Evolutionary conservation across 2,888 invertebrate species (phyloP).

Genomic region (Liodrosophila aerea): DNA sequence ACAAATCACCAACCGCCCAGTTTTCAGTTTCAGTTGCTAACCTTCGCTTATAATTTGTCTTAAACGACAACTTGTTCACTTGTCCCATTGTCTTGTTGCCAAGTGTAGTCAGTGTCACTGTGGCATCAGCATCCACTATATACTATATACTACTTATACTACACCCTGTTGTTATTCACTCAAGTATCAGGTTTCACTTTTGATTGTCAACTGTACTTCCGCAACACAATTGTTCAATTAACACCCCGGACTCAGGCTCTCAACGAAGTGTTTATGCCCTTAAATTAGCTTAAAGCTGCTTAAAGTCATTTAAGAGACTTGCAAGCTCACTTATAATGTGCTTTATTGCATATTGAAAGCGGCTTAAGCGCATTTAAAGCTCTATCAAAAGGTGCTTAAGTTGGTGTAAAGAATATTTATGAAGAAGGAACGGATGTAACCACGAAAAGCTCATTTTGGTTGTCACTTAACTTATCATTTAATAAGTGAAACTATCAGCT

Average conservation of each 20-base stretch:
- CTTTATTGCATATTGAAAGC: background rate
- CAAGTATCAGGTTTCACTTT: too few relatives aligned
- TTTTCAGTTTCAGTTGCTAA: slow-evolving; percentile 58
- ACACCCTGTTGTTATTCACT: background rate
- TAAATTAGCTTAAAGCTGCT: slow-evolving; percentile 3
- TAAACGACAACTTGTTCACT: slow-evolving; percentile 36
- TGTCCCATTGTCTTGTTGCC: background rate
- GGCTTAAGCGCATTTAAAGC: background rate
- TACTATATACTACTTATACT: background rate
- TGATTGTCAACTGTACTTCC: slow-evolving; percentile 39
- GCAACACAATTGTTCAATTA: slow-evolving; percentile 47
- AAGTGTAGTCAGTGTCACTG: background rate
- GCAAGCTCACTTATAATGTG: background rate
- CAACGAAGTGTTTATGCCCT: slow-evolving; percentile 7
- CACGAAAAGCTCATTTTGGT: too few relatives aligned
- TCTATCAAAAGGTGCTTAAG: background rate
- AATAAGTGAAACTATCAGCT: too few relatives aligned
- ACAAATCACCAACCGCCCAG: slow-evolving; percentile 69
- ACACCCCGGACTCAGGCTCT: slow-evolving; percentile 4
- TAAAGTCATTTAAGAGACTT: background rate
- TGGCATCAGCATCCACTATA: slow-evolving; percentile 1
- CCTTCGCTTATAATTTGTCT: slow-evolving; percentile 61
- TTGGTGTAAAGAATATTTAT: background rate
- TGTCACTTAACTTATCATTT: too few relatives aligned
- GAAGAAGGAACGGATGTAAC: too few relatives aligned